phyloP scores from a whole-genome alignment of 2,888 invertebrate genomes.

The Nysson spinosus region DNA sequence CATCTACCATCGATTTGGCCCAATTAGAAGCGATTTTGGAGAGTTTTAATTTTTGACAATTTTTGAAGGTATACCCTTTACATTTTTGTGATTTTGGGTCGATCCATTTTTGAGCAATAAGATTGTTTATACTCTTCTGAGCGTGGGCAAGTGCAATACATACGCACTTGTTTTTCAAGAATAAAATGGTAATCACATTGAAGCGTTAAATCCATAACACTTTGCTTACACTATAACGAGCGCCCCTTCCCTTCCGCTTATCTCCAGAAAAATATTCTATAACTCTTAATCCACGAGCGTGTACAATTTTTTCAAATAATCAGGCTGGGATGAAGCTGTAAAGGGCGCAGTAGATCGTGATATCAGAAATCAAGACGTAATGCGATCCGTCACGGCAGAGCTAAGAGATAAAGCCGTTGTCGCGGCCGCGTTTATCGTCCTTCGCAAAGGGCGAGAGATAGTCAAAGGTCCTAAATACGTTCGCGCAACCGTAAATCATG shows the following conservation, averaged over 20 bases:
- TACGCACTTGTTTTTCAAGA: no score
- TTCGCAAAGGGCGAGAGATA: conserved; percentile 46
- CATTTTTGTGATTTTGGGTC: no score
- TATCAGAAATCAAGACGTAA: conserved; percentile 51
- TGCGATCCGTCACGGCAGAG: conserved; percentile 52
- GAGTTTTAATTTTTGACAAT: no score
- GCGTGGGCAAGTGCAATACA: no score
- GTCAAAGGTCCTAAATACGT: conserved; percentile 51
- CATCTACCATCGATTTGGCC: no score
- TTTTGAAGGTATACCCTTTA: no score
- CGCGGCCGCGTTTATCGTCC: conserved; percentile 63
- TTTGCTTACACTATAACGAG: not conserved
- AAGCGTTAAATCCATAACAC: no score
- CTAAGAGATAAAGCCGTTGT: conserved; percentile 56
- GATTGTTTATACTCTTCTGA: no score
- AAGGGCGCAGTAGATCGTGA: conserved; percentile 12
- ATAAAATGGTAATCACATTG: no score
- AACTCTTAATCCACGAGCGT: not conserved
- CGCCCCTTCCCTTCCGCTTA: not conserved
- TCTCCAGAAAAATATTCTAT: not conserved
- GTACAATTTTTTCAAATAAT: conserved; percentile 42
- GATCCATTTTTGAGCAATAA: no score
- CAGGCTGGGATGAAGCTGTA: conserved; percentile 27
- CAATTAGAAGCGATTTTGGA: no score
- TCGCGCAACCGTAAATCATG: conserved; percentile 71